These are phyloP conservation scores for Girardinichthys multiradiatus DNA, from an alignment of 2,113 vertebrate species.

Conservation along the genomic window DNA sequence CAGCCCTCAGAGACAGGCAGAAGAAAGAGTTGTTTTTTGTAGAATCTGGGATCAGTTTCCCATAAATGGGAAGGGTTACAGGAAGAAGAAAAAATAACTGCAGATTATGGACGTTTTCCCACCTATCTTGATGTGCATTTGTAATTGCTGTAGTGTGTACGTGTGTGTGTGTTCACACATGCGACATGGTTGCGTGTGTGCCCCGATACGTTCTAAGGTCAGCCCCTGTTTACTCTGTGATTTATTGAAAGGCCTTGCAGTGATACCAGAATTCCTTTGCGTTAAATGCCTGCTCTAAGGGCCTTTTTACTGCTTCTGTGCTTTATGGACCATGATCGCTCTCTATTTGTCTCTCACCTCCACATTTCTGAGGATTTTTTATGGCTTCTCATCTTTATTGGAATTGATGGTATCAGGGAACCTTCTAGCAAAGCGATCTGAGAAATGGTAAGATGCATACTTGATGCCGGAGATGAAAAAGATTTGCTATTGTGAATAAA, in stretches of 20 bases:
- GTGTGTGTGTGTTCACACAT: constrained; percentile 1
- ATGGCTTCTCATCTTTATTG: constrained; percentile 53
- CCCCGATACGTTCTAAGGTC: constrained; percentile 44
- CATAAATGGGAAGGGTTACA: constrained; percentile 27
- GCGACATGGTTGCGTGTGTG: constrained; percentile 31
- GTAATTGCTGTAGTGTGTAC: not conserved
- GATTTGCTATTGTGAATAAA: not conserved
- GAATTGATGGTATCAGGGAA: constrained; percentile 21
- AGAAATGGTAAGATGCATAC: not conserved
- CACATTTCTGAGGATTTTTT: constrained; percentile 53
- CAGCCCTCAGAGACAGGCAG: constrained; percentile 45
- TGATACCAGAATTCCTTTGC: constrained; percentile 76
- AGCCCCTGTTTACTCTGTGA: constrained; percentile 51
- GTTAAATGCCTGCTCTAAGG: constrained; percentile 71
- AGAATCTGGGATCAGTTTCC: constrained; percentile 57
- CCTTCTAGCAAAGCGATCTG: not conserved
- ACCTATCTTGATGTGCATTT: not conserved
- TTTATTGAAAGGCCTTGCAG: constrained; percentile 70
- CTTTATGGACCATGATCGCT: constrained; percentile 72
- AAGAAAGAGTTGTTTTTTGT: constrained; percentile 24
- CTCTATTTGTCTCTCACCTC: constrained; percentile 56
- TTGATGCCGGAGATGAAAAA: not conserved
- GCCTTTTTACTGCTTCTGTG: constrained; percentile 63
- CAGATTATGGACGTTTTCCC: constrained; percentile 17
- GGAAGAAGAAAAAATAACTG: constrained; percentile 29